These are phyloP conservation scores for Ochropleura plecta DNA, from an alignment of 2,888 invertebrate species.

Conservation along the genomic window DNA sequence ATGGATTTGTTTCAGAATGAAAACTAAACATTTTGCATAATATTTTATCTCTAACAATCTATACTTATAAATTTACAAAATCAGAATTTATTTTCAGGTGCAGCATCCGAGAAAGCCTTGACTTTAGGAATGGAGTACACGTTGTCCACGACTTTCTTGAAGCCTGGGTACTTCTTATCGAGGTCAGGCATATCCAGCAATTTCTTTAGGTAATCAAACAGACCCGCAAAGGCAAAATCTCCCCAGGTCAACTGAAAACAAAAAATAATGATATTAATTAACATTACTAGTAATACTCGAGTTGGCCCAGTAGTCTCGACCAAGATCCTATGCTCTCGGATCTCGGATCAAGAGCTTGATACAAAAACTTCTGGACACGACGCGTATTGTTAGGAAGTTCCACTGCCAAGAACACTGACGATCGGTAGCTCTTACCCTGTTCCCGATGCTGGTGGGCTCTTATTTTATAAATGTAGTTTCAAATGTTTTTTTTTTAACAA, in stretches of 20 bases:
- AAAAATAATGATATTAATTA: neutral
- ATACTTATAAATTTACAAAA: neutral
- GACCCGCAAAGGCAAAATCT: conserved; percentile 71
- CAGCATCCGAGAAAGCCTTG: conserved; percentile 79
- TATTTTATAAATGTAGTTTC: too few relatives aligned
- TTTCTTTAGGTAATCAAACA: conserved; percentile 67
- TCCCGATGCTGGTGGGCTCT: too few relatives aligned
- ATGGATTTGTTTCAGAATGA: neutral
- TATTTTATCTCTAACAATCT: neutral
- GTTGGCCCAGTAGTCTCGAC: too few relatives aligned
- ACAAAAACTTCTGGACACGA: too few relatives aligned
- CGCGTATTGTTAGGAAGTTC: too few relatives aligned
- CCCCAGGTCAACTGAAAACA: conserved; percentile 72
- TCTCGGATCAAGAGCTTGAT: too few relatives aligned
- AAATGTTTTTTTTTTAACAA: too few relatives aligned
- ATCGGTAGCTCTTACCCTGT: too few relatives aligned
- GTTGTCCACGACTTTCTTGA: conserved; percentile 76
- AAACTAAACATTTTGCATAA: neutral
- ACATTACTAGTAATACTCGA: neutral
- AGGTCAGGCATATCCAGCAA: conserved; percentile 71
- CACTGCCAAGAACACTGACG: too few relatives aligned
- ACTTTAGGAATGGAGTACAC: conserved; percentile 76
- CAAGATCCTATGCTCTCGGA: too few relatives aligned
- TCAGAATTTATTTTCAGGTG: conserved; percentile 33
- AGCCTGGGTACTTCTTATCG: conserved; percentile 76